A percentile compares a stretch with the other conserved stretches of the same genome.
Evolutionary conservation across 2,797 vertebrate species (phyloP).

Genomic region (Cryptoblepharus egeriae): DNA sequence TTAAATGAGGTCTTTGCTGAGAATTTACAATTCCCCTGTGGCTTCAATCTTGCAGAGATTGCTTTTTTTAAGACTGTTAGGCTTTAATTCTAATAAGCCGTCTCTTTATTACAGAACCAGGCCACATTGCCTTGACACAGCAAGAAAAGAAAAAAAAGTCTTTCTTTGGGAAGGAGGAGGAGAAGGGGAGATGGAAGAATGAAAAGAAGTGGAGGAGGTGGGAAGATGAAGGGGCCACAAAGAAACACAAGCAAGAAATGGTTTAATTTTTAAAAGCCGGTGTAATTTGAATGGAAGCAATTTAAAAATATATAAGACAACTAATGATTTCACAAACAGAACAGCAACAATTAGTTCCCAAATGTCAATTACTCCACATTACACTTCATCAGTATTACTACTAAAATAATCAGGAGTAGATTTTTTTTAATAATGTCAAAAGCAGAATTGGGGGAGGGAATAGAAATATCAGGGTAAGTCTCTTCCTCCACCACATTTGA

Average conservation of each 20-base stretch:
- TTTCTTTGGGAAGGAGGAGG: constrained; percentile 36
- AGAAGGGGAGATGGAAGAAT: constrained; percentile 25
- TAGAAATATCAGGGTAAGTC: constrained; percentile 40
- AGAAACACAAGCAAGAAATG: background rate
- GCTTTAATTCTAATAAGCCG: constrained; percentile 77
- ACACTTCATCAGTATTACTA: background rate
- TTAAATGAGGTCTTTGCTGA: constrained; percentile 75
- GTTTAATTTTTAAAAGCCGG: constrained; percentile 31
- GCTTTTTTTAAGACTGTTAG: constrained; percentile 74
- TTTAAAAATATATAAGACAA: background rate
- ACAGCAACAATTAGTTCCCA: background rate
- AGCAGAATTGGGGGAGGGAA: background rate
- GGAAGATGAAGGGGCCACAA: background rate
- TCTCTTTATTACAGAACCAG: constrained; percentile 74
- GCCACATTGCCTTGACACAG: constrained; percentile 73
- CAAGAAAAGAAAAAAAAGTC: constrained; percentile 58
- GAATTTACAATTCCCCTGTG: constrained; percentile 77
- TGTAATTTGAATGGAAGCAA: background rate
- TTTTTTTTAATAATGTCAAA: background rate
- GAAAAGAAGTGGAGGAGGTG: background rate
- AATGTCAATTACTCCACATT: background rate
- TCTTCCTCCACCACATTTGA: too few species aligned
- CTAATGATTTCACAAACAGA: constrained; percentile 17
- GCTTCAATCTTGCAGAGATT: constrained; percentile 76
- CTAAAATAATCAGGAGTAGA: background rate